phyloP scores from a whole-genome alignment of 2,797 vertebrate genomes.

The Phylloscopus collybita region DNA sequence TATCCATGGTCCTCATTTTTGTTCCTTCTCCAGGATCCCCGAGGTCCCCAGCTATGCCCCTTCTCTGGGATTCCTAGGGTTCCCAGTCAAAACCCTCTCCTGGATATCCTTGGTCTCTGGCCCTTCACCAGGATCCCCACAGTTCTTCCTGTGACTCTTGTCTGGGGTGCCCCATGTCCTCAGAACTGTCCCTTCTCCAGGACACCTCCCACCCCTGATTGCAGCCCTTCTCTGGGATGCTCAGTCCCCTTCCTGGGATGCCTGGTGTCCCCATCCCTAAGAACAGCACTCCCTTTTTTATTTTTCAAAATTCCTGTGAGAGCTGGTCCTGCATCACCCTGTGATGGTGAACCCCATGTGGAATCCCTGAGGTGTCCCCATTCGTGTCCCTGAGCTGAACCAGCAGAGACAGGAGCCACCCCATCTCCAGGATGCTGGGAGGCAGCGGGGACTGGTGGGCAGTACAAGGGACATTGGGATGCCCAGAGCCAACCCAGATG shows the following conservation, averaged over 20 bases:
- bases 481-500: accelerated
- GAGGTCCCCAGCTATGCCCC: no score
- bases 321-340: accelerated
- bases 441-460: neutral
- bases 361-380: neutral
- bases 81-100: neutral
- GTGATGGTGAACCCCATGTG: accelerated
- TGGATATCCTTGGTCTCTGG: neutral
- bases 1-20: neutral
- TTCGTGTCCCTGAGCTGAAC: neutral
- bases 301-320: neutral
- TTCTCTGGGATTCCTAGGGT: neutral
- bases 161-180: neutral
- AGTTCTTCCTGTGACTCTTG: no score
- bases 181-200: neutral
- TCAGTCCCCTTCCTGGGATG: neutral
- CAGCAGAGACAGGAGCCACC: neutral
- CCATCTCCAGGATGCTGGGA: neutral
- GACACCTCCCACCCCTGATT: neutral
- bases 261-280: neutral
- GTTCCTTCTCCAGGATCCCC: neutral
- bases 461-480: accelerated
- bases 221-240: neutral
- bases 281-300: neutral
- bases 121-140: neutral